These are phyloP conservation scores for Agrotis segetum DNA, from an alignment of 2,888 invertebrate genomes.

Conservation along the genomic window DNA sequence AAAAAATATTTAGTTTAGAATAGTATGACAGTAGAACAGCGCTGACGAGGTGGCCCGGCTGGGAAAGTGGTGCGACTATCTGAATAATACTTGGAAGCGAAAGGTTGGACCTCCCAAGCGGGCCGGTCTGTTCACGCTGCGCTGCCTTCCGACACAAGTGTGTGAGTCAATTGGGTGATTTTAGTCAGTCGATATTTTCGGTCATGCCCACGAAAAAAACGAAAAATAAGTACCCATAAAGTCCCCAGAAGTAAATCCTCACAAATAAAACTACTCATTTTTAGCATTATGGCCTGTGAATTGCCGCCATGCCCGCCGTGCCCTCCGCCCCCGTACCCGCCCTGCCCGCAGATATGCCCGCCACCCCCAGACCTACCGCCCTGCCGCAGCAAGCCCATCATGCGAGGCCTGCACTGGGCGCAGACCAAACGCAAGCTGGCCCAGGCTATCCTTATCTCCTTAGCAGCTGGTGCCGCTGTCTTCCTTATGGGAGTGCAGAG, in stretches of 20 bases:
- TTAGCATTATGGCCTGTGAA: constrained; percentile 68
- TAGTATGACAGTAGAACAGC: background rate
- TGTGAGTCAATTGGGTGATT: no score
- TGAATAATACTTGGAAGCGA: no score
- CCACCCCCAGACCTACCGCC: constrained; percentile 75
- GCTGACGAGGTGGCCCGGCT: background rate
- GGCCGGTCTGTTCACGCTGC: no score
- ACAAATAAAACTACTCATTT: constrained; percentile 2
- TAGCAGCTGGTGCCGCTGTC: constrained; percentile 79
- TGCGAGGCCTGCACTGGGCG: constrained; percentile 93
- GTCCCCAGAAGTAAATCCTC: background rate
- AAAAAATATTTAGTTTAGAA: background rate
- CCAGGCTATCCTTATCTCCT: constrained; percentile 82
- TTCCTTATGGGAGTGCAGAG: constrained; percentile 88
- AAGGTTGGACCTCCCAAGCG: no score
- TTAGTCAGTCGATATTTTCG: no score
- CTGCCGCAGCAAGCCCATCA: constrained; percentile 89
- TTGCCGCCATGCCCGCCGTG: constrained; percentile 76
- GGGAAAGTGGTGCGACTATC: background rate
- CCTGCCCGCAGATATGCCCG: constrained; percentile 75
- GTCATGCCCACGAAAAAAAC: no score
- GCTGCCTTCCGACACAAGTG: no score
- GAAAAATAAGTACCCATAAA: background rate
- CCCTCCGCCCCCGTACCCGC: constrained; percentile 73
- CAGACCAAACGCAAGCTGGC: constrained; percentile 92